A percentile compares a stretch with the other conserved stretches of the same genome.
phyloP scores from a whole-genome alignment of 2,113 vertebrate genomes.

The Camelus bactrianus region DNA sequence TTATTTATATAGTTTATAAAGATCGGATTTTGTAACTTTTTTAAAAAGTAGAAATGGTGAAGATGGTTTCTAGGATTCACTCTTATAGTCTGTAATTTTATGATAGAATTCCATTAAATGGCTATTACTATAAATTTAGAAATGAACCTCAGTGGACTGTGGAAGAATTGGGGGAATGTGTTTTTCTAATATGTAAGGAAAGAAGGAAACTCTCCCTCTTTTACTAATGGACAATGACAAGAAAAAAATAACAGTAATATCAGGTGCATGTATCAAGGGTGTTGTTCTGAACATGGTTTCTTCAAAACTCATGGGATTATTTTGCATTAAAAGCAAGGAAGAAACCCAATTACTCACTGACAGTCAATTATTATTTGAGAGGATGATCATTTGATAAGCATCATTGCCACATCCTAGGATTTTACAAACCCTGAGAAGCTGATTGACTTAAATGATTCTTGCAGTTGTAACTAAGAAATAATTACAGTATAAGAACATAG shows the following conservation, averaged over 20 bases:
- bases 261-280: not conserved
- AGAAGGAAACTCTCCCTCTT: not conserved
- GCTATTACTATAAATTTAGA: not conserved
- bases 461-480: not conserved
- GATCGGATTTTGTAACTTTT: slow-evolving; percentile 20
- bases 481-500: not conserved
- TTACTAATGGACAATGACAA: not conserved
- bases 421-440: not conserved
- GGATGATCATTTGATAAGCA: not conserved
- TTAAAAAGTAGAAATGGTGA: not conserved
- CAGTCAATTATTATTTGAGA: not conserved
- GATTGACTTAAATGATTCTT: slow-evolving; percentile 27
- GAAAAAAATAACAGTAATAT: not conserved
- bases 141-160: not conserved
- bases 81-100: not conserved
- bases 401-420: not conserved
- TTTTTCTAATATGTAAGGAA: not conserved
- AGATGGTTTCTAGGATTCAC: not conserved
- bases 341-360: not conserved
- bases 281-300: not conserved
- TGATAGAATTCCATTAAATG: not conserved
- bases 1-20: not conserved
- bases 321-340: not conserved
- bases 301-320: not conserved
- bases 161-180: not conserved